Conservation (phyloP, 2,797 vertebrate species). For the Thamnophis elegans region DNA sequence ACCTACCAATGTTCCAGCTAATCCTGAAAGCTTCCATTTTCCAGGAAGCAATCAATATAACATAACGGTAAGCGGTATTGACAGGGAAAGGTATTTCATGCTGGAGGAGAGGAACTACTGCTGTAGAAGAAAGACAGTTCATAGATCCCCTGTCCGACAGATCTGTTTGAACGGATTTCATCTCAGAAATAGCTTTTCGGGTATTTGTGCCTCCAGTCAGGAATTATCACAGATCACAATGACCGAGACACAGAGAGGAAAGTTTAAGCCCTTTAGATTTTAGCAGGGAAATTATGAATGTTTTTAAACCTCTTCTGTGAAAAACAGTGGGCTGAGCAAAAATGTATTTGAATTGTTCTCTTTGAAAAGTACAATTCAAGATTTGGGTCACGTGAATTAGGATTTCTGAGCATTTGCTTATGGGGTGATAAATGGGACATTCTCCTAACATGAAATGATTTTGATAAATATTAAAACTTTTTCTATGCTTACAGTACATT, state of each 20-base stretch:
- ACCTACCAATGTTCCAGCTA: neutral
- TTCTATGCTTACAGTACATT: neutral
- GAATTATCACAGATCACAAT: neutral
- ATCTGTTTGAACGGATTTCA: neutral
- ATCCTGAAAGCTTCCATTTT: neutral
- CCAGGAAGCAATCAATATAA: neutral
- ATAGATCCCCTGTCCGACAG: neutral
- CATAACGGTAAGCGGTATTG: neutral
- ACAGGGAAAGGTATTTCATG: neutral
- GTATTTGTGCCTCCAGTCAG: neutral
- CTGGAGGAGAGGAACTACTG: neutral
- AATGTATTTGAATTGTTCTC: neutral
- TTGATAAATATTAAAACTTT: neutral
- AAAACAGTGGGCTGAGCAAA: neutral
- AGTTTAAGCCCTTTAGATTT: neutral
- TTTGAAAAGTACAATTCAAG: neutral
- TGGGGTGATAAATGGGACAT: no score
- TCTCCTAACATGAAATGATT: neutral
- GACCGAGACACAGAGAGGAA: neutral
- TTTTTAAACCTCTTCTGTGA: neutral
- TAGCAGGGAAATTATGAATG: neutral
- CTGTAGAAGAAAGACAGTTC: neutral
- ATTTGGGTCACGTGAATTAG: neutral
- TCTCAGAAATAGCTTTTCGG: neutral
- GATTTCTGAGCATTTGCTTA: neutral